A percentile compares a stretch with the other conserved stretches of the same genome.
These are phyloP conservation scores for Amphiprion ocellaris DNA, from an alignment of 2,113 vertebrate genomes.

Conservation along the genomic window DNA sequence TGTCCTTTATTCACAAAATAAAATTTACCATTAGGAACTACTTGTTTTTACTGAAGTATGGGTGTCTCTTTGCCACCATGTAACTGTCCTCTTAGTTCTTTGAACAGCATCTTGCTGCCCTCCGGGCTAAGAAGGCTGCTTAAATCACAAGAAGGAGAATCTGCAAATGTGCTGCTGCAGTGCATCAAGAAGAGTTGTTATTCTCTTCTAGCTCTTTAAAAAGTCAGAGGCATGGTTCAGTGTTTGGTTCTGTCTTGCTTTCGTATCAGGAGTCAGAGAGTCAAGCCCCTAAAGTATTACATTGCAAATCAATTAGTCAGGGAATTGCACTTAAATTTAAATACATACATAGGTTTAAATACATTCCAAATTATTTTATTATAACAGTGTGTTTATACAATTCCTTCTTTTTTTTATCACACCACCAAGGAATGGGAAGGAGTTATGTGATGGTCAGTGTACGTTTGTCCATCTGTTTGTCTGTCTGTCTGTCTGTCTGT, in stretches of 20 bases:
- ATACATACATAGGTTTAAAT: conserved; percentile 26
- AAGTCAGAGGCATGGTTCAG: not conserved
- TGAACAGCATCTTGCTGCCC: not conserved
- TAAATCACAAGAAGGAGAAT: not conserved
- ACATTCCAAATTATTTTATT: not conserved
- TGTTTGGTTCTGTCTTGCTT: not conserved
- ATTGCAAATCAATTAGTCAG: conserved; percentile 34
- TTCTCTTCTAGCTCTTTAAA: conserved; percentile 1
- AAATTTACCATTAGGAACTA: no score
- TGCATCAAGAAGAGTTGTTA: not conserved
- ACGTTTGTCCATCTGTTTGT: no score
- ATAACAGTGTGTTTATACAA: not conserved
- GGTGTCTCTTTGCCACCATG: not conserved
- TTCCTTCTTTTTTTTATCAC: not conserved
- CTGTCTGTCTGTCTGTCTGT: no score
- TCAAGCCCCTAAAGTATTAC: conserved; percentile 23
- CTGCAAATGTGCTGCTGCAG: not conserved
- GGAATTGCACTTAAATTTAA: conserved; percentile 16
- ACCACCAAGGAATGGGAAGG: no score
- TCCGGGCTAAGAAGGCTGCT: not conserved
- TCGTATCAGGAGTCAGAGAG: conserved; percentile 15
- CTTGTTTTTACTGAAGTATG: not conserved
- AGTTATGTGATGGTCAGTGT: no score
- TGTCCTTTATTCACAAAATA: no score
- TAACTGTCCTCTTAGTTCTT: not conserved